These are phyloP conservation scores for fruit fly (Drosophila melanogaster) DNA, from an alignment of 1,140 invertebrate species.

Conservation along the genomic window DNA sequence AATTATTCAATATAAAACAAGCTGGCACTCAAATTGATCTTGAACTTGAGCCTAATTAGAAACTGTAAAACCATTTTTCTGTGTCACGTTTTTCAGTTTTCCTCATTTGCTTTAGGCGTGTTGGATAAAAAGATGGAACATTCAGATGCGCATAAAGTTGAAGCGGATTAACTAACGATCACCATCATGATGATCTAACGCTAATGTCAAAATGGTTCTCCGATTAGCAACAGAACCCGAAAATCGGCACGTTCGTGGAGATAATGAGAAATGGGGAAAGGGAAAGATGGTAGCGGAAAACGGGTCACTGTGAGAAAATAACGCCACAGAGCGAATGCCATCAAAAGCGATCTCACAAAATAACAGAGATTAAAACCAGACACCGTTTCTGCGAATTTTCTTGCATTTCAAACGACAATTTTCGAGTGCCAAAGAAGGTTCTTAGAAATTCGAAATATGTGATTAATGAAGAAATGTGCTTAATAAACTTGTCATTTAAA, in stretches of 20 bases:
- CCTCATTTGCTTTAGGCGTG: constrained; percentile 1
- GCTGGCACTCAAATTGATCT: constrained; percentile 27
- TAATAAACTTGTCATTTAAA: too few relatives aligned
- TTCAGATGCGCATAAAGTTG: constrained; percentile 9
- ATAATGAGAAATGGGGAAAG: background rate
- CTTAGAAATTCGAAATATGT: background rate
- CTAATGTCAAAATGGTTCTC: constrained; percentile 31
- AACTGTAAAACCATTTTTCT: constrained; percentile 39
- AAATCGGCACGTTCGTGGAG: constrained; percentile 33
- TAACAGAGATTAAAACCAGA: background rate
- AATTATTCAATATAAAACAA: constrained; percentile 10
- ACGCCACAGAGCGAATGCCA: constrained; percentile 3
- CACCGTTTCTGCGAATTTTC: constrained; percentile 1
- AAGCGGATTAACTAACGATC: constrained; percentile 12
- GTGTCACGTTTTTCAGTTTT: constrained; percentile 37
- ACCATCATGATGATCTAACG: constrained; percentile 35
- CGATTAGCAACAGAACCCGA: constrained; percentile 34
- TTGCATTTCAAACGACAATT: background rate
- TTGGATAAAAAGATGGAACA: constrained; percentile 10
- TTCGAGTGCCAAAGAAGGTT: background rate
- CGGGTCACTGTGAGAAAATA: constrained; percentile 7
- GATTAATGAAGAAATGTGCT: background rate
- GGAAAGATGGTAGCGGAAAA: background rate
- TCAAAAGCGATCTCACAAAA: background rate
- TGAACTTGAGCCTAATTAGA: constrained; percentile 38